Percentiles rank a stretch among this genome's conserved stretches.
Evolutionary conservation across 2,888 invertebrate genomes (phyloP).

Genomic region (Ditula angustiorana): DNA sequence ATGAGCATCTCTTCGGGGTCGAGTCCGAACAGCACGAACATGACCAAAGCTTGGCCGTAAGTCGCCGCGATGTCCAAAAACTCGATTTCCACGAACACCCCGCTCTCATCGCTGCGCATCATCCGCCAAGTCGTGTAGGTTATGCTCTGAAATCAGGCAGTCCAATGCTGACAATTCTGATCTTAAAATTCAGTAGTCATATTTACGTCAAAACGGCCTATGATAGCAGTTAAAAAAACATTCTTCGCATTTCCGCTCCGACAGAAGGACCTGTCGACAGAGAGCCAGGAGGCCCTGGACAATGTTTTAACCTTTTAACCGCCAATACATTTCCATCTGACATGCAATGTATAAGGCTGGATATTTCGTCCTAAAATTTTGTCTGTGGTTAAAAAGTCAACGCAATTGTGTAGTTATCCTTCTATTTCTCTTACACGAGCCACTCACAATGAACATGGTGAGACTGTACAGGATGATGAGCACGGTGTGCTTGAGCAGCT

Average conservation of each 20-base stretch:
- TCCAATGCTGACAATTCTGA: neutral
- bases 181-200: neutral
- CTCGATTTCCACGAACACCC: slow-evolving; percentile 96
- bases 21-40: slow-evolving; percentile 94
- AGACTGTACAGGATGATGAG: slow-evolving; percentile 91
- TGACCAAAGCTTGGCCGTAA: slow-evolving; percentile 95
- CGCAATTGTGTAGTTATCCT: too few relatives aligned
- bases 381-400: too few relatives aligned
- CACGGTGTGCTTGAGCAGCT: slow-evolving; percentile 92
- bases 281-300: too few relatives aligned
- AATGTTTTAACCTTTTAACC: too few relatives aligned
- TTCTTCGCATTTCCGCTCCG: too few relatives aligned
- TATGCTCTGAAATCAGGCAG: slow-evolving; percentile 87
- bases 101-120: slow-evolving; percentile 93
- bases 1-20: slow-evolving; percentile 91
- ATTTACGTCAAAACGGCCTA: too few relatives aligned
- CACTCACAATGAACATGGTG: slow-evolving; percentile 95
- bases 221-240: too few relatives aligned
- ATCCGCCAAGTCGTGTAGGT: slow-evolving; percentile 93
- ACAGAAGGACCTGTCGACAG: too few relatives aligned
- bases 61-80: slow-evolving; percentile 95
- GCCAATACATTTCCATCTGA: too few relatives aligned
- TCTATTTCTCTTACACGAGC: too few relatives aligned
- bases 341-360: too few relatives aligned
- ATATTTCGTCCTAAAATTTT: too few relatives aligned